Evolutionary conservation across 1,140 invertebrate species (phyloP).

Genomic region (Drosophila mojavensis): DNA sequence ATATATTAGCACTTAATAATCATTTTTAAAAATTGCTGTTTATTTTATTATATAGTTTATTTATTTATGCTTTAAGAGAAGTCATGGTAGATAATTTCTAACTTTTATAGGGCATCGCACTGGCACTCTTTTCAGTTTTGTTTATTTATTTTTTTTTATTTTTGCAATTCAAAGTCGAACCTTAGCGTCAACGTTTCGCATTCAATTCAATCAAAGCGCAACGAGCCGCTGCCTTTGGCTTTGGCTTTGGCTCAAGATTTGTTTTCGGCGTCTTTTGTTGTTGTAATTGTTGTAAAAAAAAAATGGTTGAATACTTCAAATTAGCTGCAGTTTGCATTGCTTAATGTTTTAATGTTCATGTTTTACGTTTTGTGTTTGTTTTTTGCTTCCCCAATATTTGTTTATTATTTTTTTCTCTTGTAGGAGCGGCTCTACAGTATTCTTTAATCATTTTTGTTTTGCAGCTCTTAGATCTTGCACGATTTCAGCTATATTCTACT

Average conservation of each 20-base stretch:
- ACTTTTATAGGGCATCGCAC: background rate
- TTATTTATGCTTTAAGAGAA: too few species aligned
- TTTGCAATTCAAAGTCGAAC: slow-evolving; percentile 30
- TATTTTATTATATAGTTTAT: too few species aligned
- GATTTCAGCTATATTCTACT: too few species aligned
- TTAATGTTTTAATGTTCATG: slow-evolving; percentile 56
- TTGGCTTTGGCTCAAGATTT: slow-evolving; percentile 60
- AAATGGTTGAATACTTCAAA: slow-evolving; percentile 79
- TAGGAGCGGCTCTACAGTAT: slow-evolving; percentile 57
- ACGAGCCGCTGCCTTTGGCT: slow-evolving; percentile 66
- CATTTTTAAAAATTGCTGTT: too few species aligned
- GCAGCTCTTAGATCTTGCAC: too few species aligned
- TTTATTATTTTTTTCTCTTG: slow-evolving; percentile 11
- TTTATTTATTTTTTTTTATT: background rate
- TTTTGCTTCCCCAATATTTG: slow-evolving; percentile 10
- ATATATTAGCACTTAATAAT: too few species aligned
- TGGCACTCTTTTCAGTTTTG: background rate
- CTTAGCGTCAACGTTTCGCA: slow-evolving; percentile 60
- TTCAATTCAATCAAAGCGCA: slow-evolving; percentile 81
- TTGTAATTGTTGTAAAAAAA: slow-evolving; percentile 29
- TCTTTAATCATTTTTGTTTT: background rate
- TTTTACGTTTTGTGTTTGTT: slow-evolving; percentile 33
- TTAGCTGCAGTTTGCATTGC: slow-evolving; percentile 75
- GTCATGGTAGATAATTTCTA: too few species aligned
- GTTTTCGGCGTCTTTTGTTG: slow-evolving; percentile 79